Base-by-base conservation (phyloP, 1,140 invertebrate species). In the Capitella teleta region DNA sequence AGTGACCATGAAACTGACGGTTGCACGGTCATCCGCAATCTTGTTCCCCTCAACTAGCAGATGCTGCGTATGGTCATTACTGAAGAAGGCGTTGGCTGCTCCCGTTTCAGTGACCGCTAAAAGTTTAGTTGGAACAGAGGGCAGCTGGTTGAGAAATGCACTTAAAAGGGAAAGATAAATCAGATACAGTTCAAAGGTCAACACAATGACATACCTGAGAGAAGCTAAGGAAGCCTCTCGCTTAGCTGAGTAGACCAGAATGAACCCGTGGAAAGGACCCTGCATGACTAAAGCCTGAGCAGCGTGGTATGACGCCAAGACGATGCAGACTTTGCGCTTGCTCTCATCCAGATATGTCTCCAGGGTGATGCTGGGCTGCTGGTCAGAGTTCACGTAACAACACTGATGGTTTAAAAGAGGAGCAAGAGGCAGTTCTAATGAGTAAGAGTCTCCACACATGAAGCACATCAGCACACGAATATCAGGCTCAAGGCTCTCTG, bases 361-460 rank as follows among this genome's bases (percentile, higher is more conserved):
- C 21, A 94, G 78, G 57, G 88, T 86, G 46, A 93, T 85, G 30
- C 85, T 89, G 49, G 86, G 80, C 21, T 53, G 57, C 59, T 89
- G 84, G 5, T 85, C 85, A 50, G 84, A 86, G 14, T 59, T 59
- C 47, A 91, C 78, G 65, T 87, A 85, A 68, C 86, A 87, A 50
- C 83, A 85, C 47, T 87, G 85, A 67, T 94, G 87, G 61, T 82
- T 82, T 32, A 96, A 75, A 49, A 97, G 73, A 1, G 92, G 91
- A 28, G 82, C 82, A 16, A 97, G 75, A 40, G 95, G 84, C 55
- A 87, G 85, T 68, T 93, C 89, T 34, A 92, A 81, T 1, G 84
- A 84, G 63, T 86, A 95, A 14, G 88, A 86, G 74, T 97, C 93
- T 37, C 91, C 92, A 74, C 93, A 98, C 68, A 96, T 91, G 79